These are phyloP conservation scores for Pristionchus entomophagus DNA, from an alignment of 2,888 invertebrate genomes.

Conservation along the genomic window DNA sequence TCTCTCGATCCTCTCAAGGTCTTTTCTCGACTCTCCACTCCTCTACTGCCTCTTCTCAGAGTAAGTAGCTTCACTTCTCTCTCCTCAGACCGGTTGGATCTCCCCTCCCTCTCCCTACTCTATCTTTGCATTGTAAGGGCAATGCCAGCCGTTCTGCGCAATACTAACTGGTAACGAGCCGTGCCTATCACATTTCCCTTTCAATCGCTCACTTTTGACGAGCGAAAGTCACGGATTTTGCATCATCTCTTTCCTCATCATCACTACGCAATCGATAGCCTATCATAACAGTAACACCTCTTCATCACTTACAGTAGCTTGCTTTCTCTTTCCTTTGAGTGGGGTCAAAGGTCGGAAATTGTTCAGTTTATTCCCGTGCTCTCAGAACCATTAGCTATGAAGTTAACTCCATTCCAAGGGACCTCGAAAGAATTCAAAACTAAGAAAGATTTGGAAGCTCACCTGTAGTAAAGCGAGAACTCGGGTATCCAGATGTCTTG, in stretches of 20 bases:
- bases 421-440: no score
- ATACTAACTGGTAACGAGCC: constrained; percentile 25
- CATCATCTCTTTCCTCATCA: background rate
- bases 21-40: constrained; percentile 10
- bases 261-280: background rate
- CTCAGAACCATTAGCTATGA: no score
- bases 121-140: background rate
- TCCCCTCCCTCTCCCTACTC: background rate
- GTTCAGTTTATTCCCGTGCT: no score
- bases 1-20: background rate
- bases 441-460: background rate
- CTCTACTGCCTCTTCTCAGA: background rate
- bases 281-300: background rate
- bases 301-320: background rate
- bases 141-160: constrained; percentile 20
- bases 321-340: background rate
- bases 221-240: background rate
- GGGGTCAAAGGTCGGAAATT: background rate
- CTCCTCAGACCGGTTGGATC: constrained; percentile 30
- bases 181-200: background rate
- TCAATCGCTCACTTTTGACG: background rate
- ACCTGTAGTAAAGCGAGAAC: constrained; percentile 72
- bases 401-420: no score
- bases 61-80: constrained; percentile 35
- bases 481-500: constrained; percentile 75